A percentile compares a stretch with the other conserved stretches of the same genome.
Evolutionary conservation across 2,797 vertebrate genomes (phyloP).

Genomic region (Characodon lateralis): DNA sequence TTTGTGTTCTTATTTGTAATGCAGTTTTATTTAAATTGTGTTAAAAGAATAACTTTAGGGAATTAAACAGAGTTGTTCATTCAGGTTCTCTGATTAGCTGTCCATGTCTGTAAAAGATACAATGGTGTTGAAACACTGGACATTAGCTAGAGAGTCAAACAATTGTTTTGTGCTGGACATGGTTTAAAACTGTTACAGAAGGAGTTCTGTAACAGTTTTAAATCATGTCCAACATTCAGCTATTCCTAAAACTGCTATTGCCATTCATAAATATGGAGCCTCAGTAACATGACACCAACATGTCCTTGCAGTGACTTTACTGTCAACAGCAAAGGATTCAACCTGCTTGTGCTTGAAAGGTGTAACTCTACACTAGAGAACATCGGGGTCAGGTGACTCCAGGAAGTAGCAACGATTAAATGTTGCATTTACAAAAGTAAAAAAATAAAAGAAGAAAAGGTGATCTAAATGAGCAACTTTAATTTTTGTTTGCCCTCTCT

Average conservation of each 20-base stretch:
- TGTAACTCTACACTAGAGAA: conserved; percentile 45
- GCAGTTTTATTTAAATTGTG: no score
- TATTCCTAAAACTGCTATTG: conserved; percentile 9
- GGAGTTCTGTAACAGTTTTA: no score
- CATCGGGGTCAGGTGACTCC: conserved; percentile 10
- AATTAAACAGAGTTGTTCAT: background rate
- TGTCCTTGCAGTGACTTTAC: conserved; percentile 54
- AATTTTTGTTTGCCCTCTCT: background rate
- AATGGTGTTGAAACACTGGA: background rate
- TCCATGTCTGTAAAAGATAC: background rate
- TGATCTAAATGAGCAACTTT: background rate
- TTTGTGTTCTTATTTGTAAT: background rate
- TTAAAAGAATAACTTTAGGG: no score
- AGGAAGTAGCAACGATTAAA: conserved; percentile 8
- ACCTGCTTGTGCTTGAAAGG: conserved; percentile 26
- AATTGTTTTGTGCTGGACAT: background rate
- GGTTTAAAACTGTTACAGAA: background rate
- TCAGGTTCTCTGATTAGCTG: background rate
- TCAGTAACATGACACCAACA: conserved; percentile 29
- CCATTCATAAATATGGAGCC: conserved; percentile 1
- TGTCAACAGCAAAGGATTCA: conserved; percentile 37
- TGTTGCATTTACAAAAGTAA: background rate
- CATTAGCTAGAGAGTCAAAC: background rate
- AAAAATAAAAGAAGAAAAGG: background rate
- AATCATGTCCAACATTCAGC: background rate